Base-by-base conservation (phyloP, 35 echinoderm and acorn worm genomes). In the Stichopus chloronotus region DNA sequence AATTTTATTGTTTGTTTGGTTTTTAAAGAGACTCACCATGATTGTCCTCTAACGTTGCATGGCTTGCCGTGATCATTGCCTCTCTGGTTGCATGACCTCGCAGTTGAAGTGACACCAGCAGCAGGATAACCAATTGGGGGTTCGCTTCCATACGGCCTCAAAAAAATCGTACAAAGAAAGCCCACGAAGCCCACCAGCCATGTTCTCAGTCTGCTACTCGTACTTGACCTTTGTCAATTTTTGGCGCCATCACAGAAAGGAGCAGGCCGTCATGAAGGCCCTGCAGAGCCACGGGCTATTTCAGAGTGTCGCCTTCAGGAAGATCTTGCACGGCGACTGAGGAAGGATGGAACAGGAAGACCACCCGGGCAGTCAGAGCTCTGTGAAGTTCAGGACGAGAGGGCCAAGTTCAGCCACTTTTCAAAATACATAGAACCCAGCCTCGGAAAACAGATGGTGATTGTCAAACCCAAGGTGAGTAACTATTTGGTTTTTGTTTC, bases 221-320 rank as follows among this genome's bases (percentile, higher is more conserved):
- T 91, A 91, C 90, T 54, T 91, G 17, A 91, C 90, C 22, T 56
- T 91, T 30, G 90, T 72, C 22, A 54, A 79, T 79, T 79, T 91
- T 58, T 79, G 69, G 90, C 90, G 76, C 23, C 69, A 91, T 72
- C 90, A 91, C 76, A 91, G 90, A 65, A 91, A 91, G 72, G 90
- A 91, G 90, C 90, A 91, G 90, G 76, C 76, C 7, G 90, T 91
- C 72, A 91, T 91, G 90, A 79, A 79, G 69, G 69, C 76, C 24
- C 16, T 91, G 7, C 90, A 91, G 52, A 91, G 21, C n/a, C 90
- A 91, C 72, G 76, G 71, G 30, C 9, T 79, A 7, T 55, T 59
- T 17, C 71, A 77, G 76, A 91, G 90, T 55, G 76, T 91, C 12
- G 90, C 90, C 56, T 91, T 91, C 76, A 14, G 90, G 56, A 91